Base-by-base conservation (phyloP, 2,888 invertebrate species). In the Noctuana brunneofusca region DNA sequence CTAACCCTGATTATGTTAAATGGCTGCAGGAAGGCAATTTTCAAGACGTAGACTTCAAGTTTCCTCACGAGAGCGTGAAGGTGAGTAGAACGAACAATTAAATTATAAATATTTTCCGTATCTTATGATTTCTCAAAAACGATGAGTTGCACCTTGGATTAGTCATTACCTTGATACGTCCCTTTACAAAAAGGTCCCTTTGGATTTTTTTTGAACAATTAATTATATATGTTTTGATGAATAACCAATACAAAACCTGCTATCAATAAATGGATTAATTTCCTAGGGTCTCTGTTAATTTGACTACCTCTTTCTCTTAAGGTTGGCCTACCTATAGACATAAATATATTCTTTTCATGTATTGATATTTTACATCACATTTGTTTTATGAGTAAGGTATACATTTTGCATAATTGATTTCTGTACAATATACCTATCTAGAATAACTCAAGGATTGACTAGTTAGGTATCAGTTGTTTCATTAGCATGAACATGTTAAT, bases 31-130 rank as follows among this genome's bases (percentile, higher is more conserved):
- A 79, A 65, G 82, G 75, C 38, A 73, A 86, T 63, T 89, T 90
- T 69, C 79, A 80, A 63, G 90, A 92, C 58, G 54, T 67, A 2
- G 81, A 82, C 24, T 92, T 84, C 67, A 92, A 92, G 72, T 92
- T 91, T 74, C 92, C 89, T 3, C 92, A 92, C 68, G 92, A 92
- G 70, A 92, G 92, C 73, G 92, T 87, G 16, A 87, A 87, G 80
- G 86, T 86, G 67, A 58, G 41, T 27, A 58, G 30, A 20, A 48
- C 27, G 52, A 18, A 24, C 5, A 27, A 14, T 27, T 8, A 16
- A 14, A 24, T 14, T 14, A 24, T 49, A 24, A 24, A 27, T 24
- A 49, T 2, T 24, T 5, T 1, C 2, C 41, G n/a, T 48, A 48
- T 5, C 6, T 27, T n/a, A n/a, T n/a, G n/a, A n/a, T n/a, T 49